Evolutionary conservation across 2,888 invertebrate species (phyloP).

Genomic region (Phymatocera aterrima): DNA sequence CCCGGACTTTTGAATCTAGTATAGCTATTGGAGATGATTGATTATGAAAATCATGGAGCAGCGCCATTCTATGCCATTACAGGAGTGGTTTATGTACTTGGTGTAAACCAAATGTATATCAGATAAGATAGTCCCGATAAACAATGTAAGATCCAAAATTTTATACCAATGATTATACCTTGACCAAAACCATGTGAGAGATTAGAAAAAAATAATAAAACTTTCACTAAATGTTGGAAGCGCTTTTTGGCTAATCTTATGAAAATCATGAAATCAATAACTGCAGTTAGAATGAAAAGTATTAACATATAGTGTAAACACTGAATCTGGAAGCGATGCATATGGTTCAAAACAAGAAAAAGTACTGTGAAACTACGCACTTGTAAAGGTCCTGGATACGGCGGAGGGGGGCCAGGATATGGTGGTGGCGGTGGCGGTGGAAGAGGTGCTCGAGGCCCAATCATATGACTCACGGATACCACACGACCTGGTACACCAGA

Average conservation of each 20-base stretch:
- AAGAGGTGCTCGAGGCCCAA: slow-evolving; percentile 72
- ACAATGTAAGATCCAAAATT: not conserved
- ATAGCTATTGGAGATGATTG: not conserved
- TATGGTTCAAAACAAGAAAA: slow-evolving; percentile 70
- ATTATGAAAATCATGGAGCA: not conserved
- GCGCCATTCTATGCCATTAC: not conserved
- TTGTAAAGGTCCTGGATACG: slow-evolving; percentile 79
- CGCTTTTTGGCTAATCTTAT: slow-evolving; percentile 27
- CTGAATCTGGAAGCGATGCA: slow-evolving; percentile 70
- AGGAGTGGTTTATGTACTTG: not conserved
- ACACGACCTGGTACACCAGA: slow-evolving; percentile 67
- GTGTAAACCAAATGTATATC: not conserved
- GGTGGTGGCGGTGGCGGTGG: slow-evolving; percentile 82
- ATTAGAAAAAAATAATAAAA: not conserved
- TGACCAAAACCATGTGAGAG: not conserved
- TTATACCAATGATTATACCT: not conserved
- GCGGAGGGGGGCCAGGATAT: slow-evolving; percentile 84
- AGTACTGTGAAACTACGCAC: slow-evolving; percentile 62
- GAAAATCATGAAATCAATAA: slow-evolving; percentile 16
- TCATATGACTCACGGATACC: slow-evolving; percentile 70
- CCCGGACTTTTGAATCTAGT: not conserved
- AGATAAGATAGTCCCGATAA: not conserved
- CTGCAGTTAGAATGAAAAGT: slow-evolving; percentile 52
- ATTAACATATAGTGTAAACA: slow-evolving; percentile 61
- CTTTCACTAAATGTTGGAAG: slow-evolving; percentile 36